Base-by-base conservation (phyloP, 2,113 vertebrate species). In the Sebastes schlegelii region DNA sequence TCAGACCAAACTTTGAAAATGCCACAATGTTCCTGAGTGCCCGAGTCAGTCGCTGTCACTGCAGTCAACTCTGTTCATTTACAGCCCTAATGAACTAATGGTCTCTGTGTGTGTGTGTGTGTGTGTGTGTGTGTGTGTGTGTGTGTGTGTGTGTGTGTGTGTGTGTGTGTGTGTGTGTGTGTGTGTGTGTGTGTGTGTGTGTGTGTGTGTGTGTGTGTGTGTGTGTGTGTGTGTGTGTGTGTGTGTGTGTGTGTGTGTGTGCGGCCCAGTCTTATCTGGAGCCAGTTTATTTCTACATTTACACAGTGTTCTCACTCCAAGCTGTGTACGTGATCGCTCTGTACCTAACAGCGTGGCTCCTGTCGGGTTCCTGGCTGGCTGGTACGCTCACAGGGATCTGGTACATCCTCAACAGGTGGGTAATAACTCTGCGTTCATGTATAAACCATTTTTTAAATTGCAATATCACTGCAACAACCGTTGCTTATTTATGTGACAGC, bases 261-360 rank as follows among this genome's bases (percentile, higher is more conserved):
- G 78, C 86, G 91, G 84, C 94, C 83, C 95, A 99, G 98, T 92
- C 92, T 2, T 97, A 97, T 80, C 92, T 99, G 92, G 98, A 99
- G 88, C 98, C 98, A 1, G 94, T 99, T 86, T 99, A 99, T 95
- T 99, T 99, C 96, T 99, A 99, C 95, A 97, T 99, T 88, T 99
- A 99, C 92, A 98, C 97, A 21, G 96, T 98, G 80, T 99, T 99
- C 93, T 97, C 97, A 62, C 97, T 99, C 83, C 98, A 99, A 88
- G 96, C 97, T 1, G 87, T 99, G 82, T 97, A 98, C 78, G 97
- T 99, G 87, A 95, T 97, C 21, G 98, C 96, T 45, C 95, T 99
- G 26, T 99, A 98, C 86, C 75, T 96, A 76, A 99, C 96, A 87
- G 98, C 97, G 84, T 99, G 98, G 98, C 95, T 99, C 82, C 96